Percentiles rank a stretch among this genome's conserved stretches.
phyloP scores from a whole-genome alignment of 2,797 vertebrate genomes.

The Distichodus sexfasciatus region DNA sequence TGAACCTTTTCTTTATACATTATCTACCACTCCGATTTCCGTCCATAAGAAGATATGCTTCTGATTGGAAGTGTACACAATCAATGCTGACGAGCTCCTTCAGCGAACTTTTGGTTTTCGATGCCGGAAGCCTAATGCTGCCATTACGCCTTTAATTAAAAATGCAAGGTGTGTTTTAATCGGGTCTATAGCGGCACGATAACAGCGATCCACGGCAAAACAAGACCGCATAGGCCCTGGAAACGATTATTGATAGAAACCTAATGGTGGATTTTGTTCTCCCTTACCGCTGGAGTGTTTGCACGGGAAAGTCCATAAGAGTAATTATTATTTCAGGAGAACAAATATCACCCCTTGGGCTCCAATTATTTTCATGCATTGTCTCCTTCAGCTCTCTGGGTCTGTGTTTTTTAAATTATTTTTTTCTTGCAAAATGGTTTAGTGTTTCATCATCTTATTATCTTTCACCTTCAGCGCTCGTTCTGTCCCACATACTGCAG shows the following conservation, averaged over 20 bases:
- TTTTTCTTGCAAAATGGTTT: slow-evolving; percentile 27
- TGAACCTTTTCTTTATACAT: slow-evolving; percentile 70
- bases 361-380: slow-evolving; percentile 83
- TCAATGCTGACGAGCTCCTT: slow-evolving; percentile 41
- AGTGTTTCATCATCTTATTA: slow-evolving; percentile 45
- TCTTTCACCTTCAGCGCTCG: slow-evolving; percentile 35
- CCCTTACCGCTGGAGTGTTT: slow-evolving; percentile 63
- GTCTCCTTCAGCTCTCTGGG: slow-evolving; percentile 66
- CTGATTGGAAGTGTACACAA: slow-evolving; percentile 58
- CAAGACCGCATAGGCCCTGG: slow-evolving; percentile 50
- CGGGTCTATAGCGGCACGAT: slow-evolving; percentile 58
- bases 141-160: slow-evolving; percentile 48
- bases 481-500: slow-evolving; percentile 15
- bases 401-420: slow-evolving; percentile 53
- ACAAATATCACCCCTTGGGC: slow-evolving; percentile 83
- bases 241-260: slow-evolving; percentile 71
- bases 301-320: slow-evolving; percentile 71
- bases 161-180: slow-evolving; percentile 47
- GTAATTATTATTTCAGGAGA: slow-evolving; percentile 81
- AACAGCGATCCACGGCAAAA: slow-evolving; percentile 33
- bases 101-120: slow-evolving; percentile 4
- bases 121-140: slow-evolving; percentile 20
- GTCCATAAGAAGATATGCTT: slow-evolving; percentile 55
- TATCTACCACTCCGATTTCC: slow-evolving; percentile 60
- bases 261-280: slow-evolving; percentile 62